Evolutionary conservation across 2,888 invertebrate species (phyloP).

Genomic region (Himalopsyche tibetana): DNA sequence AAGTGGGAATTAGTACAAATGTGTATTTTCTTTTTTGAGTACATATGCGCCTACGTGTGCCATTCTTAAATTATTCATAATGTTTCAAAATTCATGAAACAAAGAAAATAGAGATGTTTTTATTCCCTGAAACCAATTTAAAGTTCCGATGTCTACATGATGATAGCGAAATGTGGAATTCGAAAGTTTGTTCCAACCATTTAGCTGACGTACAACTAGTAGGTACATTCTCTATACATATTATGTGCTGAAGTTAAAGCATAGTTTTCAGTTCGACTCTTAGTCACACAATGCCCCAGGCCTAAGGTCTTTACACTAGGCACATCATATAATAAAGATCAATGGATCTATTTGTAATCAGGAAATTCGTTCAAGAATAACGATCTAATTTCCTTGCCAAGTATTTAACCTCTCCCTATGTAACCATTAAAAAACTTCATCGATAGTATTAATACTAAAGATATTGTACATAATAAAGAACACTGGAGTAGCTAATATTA

Average conservation of each 20-base stretch:
- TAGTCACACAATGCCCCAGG: slow-evolving; percentile 17
- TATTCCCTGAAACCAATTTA: slow-evolving; percentile 12
- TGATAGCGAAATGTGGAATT: slow-evolving; percentile 7
- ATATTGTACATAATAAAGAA: no score
- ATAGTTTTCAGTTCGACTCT: background rate
- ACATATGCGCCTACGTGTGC: no score
- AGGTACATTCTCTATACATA: background rate
- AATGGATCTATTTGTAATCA: slow-evolving; percentile 22
- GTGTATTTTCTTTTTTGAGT: no score
- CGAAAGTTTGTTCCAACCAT: slow-evolving; percentile 5
- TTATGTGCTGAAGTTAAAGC: slow-evolving; percentile 3
- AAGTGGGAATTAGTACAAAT: no score
- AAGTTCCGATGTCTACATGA: slow-evolving; percentile 1
- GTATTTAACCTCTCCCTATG: background rate
- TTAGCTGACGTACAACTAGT: background rate
- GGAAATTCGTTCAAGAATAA: slow-evolving; percentile 20
- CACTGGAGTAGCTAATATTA: no score
- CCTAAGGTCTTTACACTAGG: background rate
- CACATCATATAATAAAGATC: slow-evolving; percentile 1
- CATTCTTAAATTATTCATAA: background rate
- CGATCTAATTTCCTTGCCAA: slow-evolving; percentile 14
- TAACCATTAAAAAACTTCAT: no score
- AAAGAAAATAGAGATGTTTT: background rate
- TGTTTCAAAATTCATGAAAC: background rate
- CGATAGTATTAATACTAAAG: no score